These are phyloP conservation scores for Bombycilla garrulus DNA, from an alignment of 2,113 vertebrate species.

Conservation along the genomic window DNA sequence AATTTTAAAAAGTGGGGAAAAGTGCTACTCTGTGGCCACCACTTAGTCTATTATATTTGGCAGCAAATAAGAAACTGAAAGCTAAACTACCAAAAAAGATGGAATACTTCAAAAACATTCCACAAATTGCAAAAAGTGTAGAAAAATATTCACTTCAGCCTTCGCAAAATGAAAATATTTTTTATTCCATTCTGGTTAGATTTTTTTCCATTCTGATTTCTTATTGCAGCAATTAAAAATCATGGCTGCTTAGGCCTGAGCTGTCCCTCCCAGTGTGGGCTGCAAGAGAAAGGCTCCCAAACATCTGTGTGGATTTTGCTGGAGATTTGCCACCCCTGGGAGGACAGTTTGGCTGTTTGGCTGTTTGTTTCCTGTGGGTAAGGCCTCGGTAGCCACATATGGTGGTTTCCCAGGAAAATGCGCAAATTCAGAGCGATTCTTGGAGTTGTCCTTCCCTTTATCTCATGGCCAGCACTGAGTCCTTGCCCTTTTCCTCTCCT, in stretches of 20 bases:
- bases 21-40: not conserved
- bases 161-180: conserved; percentile 12
- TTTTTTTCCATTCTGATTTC: not conserved
- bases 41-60: conserved; percentile 26
- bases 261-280: not conserved
- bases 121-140: not conserved
- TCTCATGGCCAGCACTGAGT: not conserved
- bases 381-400: not conserved
- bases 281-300: not conserved
- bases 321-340: not conserved
- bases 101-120: conserved; percentile 17
- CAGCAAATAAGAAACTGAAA: conserved; percentile 23
- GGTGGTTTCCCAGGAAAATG: not conserved
- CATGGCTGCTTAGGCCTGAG: not conserved
- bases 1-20: not conserved
- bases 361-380: not conserved
- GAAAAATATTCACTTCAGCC: not conserved
- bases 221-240: not conserved
- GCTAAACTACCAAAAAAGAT: not conserved
- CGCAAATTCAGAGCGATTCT: not conserved
- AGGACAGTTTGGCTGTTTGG: too few relatives aligned
- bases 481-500: not conserved
- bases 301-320: not conserved
- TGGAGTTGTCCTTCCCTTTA: not conserved
- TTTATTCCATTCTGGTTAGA: not conserved